Conservation (phyloP, 2,113 vertebrate species). For the Balaeniceps rex region DNA sequence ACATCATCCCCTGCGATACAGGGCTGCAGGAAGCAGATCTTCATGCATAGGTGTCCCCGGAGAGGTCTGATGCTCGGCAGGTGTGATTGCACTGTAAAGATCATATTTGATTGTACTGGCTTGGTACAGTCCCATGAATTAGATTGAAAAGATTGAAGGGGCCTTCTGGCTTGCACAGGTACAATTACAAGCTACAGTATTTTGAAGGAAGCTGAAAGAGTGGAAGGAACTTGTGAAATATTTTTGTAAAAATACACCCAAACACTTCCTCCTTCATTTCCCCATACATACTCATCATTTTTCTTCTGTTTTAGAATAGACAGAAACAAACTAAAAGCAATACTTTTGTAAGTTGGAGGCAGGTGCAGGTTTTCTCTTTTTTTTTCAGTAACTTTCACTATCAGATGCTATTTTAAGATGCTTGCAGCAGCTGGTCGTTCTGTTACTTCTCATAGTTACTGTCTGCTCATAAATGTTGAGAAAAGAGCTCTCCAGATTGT, state of each 20-base stretch:
- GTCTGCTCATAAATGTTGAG: not conserved
- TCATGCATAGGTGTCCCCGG: not conserved
- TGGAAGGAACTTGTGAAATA: constrained; percentile 36
- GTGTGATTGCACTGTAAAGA: not conserved
- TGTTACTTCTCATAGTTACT: not conserved
- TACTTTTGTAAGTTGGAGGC: constrained; percentile 8
- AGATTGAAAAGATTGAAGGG: not conserved
- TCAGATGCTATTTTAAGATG: constrained; percentile 34
- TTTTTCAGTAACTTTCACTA: constrained; percentile 34
- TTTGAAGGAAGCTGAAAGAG: not conserved
- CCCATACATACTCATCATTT: not conserved
- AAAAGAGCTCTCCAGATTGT: constrained; percentile 13
- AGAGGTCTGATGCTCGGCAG: not conserved
- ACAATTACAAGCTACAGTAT: not conserved
- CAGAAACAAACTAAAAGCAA: constrained; percentile 11
- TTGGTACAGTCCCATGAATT: not conserved
- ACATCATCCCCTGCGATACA: rapidly evolving
- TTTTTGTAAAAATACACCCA: constrained; percentile 18
- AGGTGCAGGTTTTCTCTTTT: not conserved
- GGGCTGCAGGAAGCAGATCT: not conserved
- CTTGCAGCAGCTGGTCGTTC: not conserved
- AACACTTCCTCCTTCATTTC: constrained; percentile 39
- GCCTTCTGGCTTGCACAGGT: not conserved
- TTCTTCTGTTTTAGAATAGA: not conserved
- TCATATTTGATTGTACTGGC: not conserved